phyloP scores from a whole-genome alignment of 1,140 invertebrate species.

The Mactra quadrangularis region DNA sequence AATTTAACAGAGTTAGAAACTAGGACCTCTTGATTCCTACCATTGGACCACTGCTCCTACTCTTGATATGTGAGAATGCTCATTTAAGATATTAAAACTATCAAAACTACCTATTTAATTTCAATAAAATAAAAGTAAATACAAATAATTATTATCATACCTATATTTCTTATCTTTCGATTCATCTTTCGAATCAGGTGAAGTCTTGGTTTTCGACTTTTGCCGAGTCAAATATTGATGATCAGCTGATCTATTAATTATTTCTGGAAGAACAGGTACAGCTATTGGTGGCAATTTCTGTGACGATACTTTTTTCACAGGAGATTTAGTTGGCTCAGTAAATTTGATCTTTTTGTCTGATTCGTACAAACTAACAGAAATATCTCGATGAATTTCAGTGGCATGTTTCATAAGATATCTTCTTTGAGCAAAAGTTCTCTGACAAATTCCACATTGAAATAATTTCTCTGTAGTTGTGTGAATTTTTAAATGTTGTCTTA shows the following conservation, averaged over 20 bases:
- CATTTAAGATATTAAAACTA: too few species aligned
- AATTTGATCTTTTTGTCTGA: constrained; percentile 2
- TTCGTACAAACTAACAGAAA: constrained; percentile 38
- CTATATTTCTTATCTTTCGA: constrained; percentile 28
- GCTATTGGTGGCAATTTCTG: not conserved
- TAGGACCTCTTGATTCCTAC: too few species aligned
- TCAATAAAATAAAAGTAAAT: too few species aligned
- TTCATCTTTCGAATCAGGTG: constrained; percentile 8
- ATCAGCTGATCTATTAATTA: constrained; percentile 12
- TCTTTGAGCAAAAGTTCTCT: constrained; percentile 52
- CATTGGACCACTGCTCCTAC: too few species aligned
- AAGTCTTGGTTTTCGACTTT: constrained; percentile 3
- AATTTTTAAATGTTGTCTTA: constrained; percentile 57
- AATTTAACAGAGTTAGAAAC: too few species aligned
- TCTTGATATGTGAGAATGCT: too few species aligned
- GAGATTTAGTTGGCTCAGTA: not conserved
- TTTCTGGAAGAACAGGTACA: not conserved
- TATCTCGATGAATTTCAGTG: constrained; percentile 53
- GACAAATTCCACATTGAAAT: constrained; percentile 53
- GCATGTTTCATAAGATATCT: constrained; percentile 58
- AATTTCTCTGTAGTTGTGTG: constrained; percentile 51
- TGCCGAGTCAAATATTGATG: constrained; percentile 32
- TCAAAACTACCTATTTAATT: too few species aligned
- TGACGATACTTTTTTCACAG: not conserved
- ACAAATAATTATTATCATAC: too few species aligned